Conservation (phyloP, 2,888 invertebrate species). For the Agonopterix heracliana region DNA sequence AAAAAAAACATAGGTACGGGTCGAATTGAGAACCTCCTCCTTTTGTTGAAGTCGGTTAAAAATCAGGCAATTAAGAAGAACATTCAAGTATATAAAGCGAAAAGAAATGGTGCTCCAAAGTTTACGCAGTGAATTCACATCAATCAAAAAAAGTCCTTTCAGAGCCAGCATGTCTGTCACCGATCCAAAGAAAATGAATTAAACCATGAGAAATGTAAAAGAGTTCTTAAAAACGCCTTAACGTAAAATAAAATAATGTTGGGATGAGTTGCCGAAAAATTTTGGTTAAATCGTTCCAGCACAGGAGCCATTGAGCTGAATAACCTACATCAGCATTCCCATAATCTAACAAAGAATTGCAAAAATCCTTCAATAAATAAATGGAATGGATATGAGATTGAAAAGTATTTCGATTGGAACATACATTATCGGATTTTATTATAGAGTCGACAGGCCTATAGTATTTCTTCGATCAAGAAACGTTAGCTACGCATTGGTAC, state of each 20-base stretch:
- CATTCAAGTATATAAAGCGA: too few relatives aligned
- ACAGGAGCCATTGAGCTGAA: not conserved
- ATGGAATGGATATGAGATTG: conserved; percentile 6
- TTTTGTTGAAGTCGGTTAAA: too few relatives aligned
- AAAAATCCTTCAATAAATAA: conserved; percentile 7
- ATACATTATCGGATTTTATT: conserved; percentile 22
- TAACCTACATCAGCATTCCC: not conserved
- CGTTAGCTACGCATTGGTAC: conserved; percentile 38
- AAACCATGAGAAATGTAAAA: not conserved
- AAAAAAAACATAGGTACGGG: too few relatives aligned
- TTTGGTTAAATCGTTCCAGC: not conserved
- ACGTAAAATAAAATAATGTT: too few relatives aligned
- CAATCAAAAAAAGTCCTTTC: conserved; percentile 1
- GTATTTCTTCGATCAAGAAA: conserved; percentile 27
- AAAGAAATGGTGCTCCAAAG: not conserved
- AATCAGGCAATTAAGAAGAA: too few relatives aligned
- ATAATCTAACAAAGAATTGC: not conserved
- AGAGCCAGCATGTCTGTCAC: not conserved
- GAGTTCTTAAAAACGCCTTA: too few relatives aligned
- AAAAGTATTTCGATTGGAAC: not conserved
- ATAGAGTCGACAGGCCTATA: conserved; percentile 17
- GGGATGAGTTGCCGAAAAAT: too few relatives aligned
- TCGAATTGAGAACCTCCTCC: too few relatives aligned
- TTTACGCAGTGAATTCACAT: conserved; percentile 1
- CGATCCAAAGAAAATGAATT: conserved; percentile 2